phyloP scores from a whole-genome alignment of 2,797 vertebrate species.

The Semaprochilodus insignis region DNA sequence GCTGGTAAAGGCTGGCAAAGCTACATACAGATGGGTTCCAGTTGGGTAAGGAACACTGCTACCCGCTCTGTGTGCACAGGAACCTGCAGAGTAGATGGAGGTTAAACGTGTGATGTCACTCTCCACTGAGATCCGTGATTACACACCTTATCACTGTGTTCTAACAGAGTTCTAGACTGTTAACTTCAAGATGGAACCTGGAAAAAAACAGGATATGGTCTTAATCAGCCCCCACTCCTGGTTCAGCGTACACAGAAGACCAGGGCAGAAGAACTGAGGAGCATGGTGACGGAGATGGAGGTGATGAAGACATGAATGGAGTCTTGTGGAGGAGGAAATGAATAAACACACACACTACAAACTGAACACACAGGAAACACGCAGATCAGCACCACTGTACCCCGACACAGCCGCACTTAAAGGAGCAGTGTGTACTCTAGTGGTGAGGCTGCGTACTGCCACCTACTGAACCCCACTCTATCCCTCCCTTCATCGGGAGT shows the following conservation, averaged over 20 bases:
- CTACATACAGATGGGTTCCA: not conserved
- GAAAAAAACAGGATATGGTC: not conserved
- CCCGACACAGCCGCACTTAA: not conserved
- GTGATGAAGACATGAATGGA: constrained; percentile 33
- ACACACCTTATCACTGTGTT: not conserved
- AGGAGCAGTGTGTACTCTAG: too few relatives aligned
- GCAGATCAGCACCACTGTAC: constrained; percentile 28
- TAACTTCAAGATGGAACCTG: not conserved
- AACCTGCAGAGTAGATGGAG: not conserved
- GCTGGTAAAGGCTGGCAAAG: not conserved
- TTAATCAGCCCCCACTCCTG: not conserved
- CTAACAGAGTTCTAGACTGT: not conserved
- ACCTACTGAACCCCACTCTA: too few relatives aligned
- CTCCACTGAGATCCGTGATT: not conserved
- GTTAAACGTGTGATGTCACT: too few relatives aligned
- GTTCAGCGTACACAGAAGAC: not conserved
- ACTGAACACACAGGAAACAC: constrained; percentile 14
- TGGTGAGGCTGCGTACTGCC: too few relatives aligned
- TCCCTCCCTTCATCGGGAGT: too few relatives aligned
- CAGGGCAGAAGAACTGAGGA: not conserved
- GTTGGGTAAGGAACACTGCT: not conserved
- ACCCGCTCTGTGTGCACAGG: too few relatives aligned
- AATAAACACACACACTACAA: constrained; percentile 39
- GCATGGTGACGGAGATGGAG: constrained; percentile 8
- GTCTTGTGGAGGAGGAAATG: constrained; percentile 48